Percentiles rank a stretch among this genome's conserved stretches.
Evolutionary conservation across 30 jellyfish, hydroid and myxozoan genomes (phyloP).

Genomic region (Chironex yamaguchii): DNA sequence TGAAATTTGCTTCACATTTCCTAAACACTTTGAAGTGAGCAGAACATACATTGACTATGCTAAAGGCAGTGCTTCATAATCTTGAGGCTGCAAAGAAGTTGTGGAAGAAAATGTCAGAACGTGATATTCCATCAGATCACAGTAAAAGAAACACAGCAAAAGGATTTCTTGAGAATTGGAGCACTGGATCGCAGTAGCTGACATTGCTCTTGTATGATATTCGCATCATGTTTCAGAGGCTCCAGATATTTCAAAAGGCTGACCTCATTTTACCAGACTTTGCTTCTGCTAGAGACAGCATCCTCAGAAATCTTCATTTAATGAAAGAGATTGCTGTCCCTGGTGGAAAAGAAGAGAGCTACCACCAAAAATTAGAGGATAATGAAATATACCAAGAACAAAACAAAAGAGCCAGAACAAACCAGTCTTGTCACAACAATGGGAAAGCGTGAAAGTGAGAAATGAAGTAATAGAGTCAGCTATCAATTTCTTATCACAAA

Average conservation of each 20-base stretch:
- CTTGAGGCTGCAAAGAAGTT: slow-evolving; percentile 40
- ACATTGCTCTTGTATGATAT: slow-evolving; percentile 29
- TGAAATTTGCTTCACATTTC: no score
- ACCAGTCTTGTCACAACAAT: no score
- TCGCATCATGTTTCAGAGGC: slow-evolving; percentile 27
- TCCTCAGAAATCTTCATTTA: slow-evolving; percentile 9
- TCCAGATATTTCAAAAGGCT: neutral
- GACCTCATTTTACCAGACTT: slow-evolving; percentile 48
- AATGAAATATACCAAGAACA: no score
- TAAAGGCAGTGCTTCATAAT: no score
- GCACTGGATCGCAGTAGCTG: slow-evolving; percentile 51
- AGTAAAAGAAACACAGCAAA: slow-evolving; percentile 29
- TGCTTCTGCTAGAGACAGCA: slow-evolving; percentile 3
- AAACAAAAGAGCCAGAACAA: no score
- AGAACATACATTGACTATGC: slow-evolving; percentile 31
- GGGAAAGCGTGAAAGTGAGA: no score
- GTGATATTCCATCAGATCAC: slow-evolving; percentile 33
- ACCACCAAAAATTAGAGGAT: no score
- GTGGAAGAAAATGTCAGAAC: slow-evolving; percentile 18
- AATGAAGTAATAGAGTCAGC: no score
- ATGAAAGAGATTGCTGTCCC: slow-evolving; percentile 42
- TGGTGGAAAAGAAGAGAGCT: slow-evolving; percentile 42
- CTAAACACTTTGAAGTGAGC: slow-evolving; percentile 68
- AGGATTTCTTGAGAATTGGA: slow-evolving; percentile 43
- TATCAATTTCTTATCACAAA: no score